Conservation (phyloP, 2,888 invertebrate species). For the Ichneumoninae sp. region DNA sequence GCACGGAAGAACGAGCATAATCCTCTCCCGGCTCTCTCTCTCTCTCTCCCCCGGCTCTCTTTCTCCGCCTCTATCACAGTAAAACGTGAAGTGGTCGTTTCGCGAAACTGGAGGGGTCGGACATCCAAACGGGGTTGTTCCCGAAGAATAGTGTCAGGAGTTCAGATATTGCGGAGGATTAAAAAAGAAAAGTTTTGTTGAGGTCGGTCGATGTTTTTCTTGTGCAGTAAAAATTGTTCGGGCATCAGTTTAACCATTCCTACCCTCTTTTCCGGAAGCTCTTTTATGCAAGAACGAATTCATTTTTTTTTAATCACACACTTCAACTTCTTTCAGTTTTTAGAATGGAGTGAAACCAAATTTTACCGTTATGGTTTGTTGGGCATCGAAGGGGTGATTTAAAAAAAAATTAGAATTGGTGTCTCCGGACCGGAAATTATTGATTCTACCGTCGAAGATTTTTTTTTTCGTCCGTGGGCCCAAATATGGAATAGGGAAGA, state of each 20-base stretch:
- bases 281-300: background rate
- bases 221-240: background rate
- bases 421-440: constrained; percentile 22
- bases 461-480: no score
- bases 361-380: no score
- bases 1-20: constrained; percentile 79
- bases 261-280: no score
- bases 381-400: no score
- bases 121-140: constrained; percentile 42
- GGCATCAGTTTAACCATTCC: no score
- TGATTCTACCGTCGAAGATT: constrained; percentile 28
- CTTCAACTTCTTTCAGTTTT: no score
- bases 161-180: constrained; percentile 10
- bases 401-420: background rate
- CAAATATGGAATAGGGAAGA: background rate
- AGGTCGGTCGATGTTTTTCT: background rate
- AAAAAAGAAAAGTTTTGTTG: background rate
- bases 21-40: constrained; percentile 69
- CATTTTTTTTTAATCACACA: background rate
- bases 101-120: constrained; percentile 55
- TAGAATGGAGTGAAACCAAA: no score
- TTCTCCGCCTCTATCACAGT: constrained; percentile 64
- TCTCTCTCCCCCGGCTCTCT: constrained; percentile 58
- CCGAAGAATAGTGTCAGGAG: constrained; percentile 38
- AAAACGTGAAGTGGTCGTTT: constrained; percentile 81